Evolutionary conservation across 2,888 invertebrate genomes (phyloP), one percentile per base, ranked within the genome.

Genomic region (Phalangium opilio): DNA sequence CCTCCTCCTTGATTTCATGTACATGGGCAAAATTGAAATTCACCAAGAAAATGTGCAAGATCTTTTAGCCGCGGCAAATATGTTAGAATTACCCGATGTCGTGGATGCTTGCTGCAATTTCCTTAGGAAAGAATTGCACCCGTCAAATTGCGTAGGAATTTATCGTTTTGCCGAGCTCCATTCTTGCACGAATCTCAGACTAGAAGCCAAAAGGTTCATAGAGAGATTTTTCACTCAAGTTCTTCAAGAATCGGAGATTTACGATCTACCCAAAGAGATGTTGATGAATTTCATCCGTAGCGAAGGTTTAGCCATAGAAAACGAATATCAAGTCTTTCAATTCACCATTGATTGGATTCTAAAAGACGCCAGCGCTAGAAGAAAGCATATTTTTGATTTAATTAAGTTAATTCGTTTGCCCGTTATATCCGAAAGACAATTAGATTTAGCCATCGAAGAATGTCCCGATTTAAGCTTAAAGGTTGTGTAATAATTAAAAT

Each of bases 321-420:
- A 80, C 55, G 90, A 90, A 71, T 79, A 79, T 61, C 84, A 90
- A 76, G 87, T 84, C 50, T 79, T 89, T 64, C 78, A 81, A 64
- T 82, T 85, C 47, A 89, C 87, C 15, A 70, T 90, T 55, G 75
- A 81, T 56, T 91, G 91, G 91, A 76, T 91, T 43, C 78, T 78
- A 55, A 80, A 84, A 61, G 83, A 87, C 62, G 77, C 83, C 14
- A 69, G 76, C 15, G 74, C 78, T 44, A 74, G 91, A 46, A 75
- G 85, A 54, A 77, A 81, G 51, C 81, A 79, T 64, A 82, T 90
- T 52, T 87, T 87, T 63, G 86, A 89, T 67, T 78, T 90, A 49
- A 69, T 91, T 51, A 76, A 77, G 51, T 77, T 81, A 59, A 79
- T 91, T 41, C 75, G 90, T 56, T 72, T 91, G 58, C 81, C 87